phyloP scores from a whole-genome alignment of 1,140 invertebrate species.

The Plectrocnemia conspersa region DNA sequence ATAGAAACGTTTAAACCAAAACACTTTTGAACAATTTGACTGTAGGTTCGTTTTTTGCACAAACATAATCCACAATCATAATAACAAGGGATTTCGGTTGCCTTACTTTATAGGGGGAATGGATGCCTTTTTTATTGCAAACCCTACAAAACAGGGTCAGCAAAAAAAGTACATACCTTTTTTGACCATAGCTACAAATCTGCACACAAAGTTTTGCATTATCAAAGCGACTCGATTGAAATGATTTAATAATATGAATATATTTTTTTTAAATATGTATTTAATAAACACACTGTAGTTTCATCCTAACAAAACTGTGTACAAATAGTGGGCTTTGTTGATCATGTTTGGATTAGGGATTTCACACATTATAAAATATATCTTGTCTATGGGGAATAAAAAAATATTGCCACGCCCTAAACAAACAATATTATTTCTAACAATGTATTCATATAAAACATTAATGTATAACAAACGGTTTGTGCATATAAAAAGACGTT shows the following conservation, averaged over 20 bases:
- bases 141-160: neutral
- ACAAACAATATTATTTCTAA: too few relatives aligned
- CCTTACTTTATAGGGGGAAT: conserved; percentile 3
- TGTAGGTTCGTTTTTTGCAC: conserved; percentile 12
- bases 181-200: too few relatives aligned
- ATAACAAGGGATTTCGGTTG: conserved; percentile 25
- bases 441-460: too few relatives aligned
- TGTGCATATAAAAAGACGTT: too few relatives aligned
- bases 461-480: neutral
- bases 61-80: conserved; percentile 24
- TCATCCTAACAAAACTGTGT: conserved; percentile 2
- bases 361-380: conserved; percentile 31
- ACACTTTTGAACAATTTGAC: conserved; percentile 19
- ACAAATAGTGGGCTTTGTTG: conserved; percentile 16
- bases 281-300: neutral
- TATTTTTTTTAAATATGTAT: neutral
- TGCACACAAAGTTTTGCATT: neutral
- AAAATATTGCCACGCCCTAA: neutral
- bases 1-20: conserved; percentile 18
- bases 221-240: too few relatives aligned
- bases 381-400: conserved; percentile 5
- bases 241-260: neutral
- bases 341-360: conserved; percentile 25
- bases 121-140: conserved; percentile 17
- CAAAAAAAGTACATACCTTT: neutral